Evolutionary conservation across 2,888 invertebrate genomes (phyloP).

Genomic region (Stegana nigrithorax): DNA sequence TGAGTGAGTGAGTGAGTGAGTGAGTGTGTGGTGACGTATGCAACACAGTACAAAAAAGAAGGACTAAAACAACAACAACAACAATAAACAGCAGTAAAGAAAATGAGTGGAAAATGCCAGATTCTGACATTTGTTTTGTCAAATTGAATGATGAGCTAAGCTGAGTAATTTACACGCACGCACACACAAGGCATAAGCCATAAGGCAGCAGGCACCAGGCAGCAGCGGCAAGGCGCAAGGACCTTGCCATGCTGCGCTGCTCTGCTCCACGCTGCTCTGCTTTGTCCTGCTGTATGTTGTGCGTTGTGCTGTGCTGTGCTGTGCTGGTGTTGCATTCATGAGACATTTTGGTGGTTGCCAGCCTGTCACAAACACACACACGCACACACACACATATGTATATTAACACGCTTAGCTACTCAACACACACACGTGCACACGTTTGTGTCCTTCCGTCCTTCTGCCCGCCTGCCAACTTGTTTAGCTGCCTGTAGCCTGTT

Average conservation of each 20-base stretch:
- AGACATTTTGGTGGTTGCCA: too few relatives aligned
- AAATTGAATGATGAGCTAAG: conserved; percentile 10
- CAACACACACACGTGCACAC: too few relatives aligned
- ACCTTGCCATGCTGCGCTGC: neutral
- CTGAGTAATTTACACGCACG: neutral
- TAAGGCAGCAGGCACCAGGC: neutral
- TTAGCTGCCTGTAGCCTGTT: neutral
- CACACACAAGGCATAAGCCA: neutral
- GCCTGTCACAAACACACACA: too few relatives aligned
- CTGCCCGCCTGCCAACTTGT: neutral
- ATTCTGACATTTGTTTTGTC: conserved; percentile 10
- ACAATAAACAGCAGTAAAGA: neutral
- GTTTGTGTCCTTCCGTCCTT: neutral
- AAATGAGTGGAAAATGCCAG: conserved; percentile 2
- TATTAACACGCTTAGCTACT: too few relatives aligned
- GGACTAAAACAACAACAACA: too few relatives aligned
- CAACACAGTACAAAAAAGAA: too few relatives aligned
- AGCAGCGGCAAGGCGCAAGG: neutral
- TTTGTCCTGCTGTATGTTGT: neutral
- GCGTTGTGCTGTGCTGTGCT: neutral
- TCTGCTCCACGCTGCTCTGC: neutral
- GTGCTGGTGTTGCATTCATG: too few relatives aligned
- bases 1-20: too few relatives aligned
- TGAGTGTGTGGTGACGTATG: too few relatives aligned
- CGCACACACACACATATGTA: too few relatives aligned